Conservation (phyloP, 2,888 invertebrate species). For the Silvanus unidentatus region DNA sequence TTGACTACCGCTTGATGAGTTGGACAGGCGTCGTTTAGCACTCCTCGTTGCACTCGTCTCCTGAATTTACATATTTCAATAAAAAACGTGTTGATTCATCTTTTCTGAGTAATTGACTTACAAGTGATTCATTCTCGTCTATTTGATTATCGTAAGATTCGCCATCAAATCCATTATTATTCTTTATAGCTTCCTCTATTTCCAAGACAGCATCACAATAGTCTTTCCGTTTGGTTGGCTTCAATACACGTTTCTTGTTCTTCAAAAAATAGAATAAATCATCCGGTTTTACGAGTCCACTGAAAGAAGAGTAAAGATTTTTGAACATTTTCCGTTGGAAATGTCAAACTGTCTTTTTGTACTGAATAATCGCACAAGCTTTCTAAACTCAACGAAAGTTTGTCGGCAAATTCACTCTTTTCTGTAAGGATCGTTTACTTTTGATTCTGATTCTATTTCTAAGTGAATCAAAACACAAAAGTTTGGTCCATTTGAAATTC, state of each 20-base stretch:
- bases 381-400: slow-evolving; percentile 42
- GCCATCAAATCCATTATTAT: slow-evolving; percentile 31
- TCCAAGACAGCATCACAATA: slow-evolving; percentile 85
- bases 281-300: slow-evolving; percentile 72
- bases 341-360: slow-evolving; percentile 36
- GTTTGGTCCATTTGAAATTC: neutral
- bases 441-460: slow-evolving; percentile 9
- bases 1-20: too few relatives aligned
- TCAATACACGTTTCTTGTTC: slow-evolving; percentile 64
- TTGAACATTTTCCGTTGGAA: slow-evolving; percentile 1
- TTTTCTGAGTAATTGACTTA: too few relatives aligned
- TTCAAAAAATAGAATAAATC: slow-evolving; percentile 80
- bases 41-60: too few relatives aligned
- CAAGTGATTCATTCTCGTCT: too few relatives aligned
- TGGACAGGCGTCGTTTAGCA: too few relatives aligned
- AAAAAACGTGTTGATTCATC: too few relatives aligned
- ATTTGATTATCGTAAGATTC: neutral
- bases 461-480: slow-evolving; percentile 5
- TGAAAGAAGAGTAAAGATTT: slow-evolving; percentile 38
- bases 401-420: slow-evolving; percentile 47
- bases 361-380: slow-evolving; percentile 51
- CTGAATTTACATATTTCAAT: too few relatives aligned
- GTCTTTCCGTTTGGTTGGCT: slow-evolving; percentile 71
- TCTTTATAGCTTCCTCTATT: slow-evolving; percentile 71
- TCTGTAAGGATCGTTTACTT: slow-evolving; percentile 34